Percentiles rank a stretch among this genome's conserved stretches.
Evolutionary conservation across 2,888 invertebrate genomes (phyloP).

Genomic region (Idaea straminata): DNA sequence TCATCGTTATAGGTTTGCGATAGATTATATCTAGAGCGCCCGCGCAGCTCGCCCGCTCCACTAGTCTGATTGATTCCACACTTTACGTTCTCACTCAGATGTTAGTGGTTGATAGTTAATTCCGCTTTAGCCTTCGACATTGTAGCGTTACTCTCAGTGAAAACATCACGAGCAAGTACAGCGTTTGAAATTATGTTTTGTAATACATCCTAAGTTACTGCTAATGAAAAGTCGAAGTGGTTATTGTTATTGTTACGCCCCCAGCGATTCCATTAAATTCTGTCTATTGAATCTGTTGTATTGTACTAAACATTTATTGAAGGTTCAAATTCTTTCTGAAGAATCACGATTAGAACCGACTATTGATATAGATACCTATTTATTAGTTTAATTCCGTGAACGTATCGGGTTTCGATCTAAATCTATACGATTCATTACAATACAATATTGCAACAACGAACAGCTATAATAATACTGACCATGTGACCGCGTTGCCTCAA

Average conservation of each 20-base stretch:
- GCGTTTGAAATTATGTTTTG: constrained; percentile 41
- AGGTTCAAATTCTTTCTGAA: neutral
- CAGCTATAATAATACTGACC: constrained; percentile 16
- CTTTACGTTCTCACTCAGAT: constrained; percentile 29
- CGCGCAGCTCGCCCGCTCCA: constrained; percentile 24
- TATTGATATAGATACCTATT: constrained; percentile 7
- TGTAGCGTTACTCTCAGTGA: constrained; percentile 26
- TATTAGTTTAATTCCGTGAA: neutral
- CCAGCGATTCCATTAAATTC: constrained; percentile 44
- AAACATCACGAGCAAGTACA: constrained; percentile 36
- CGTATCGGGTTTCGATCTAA: constrained; percentile 62
- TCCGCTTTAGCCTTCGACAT: constrained; percentile 13
- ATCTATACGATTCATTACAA: constrained; percentile 46
- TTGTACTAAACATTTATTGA: constrained; percentile 18
- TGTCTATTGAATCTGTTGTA: constrained; percentile 41
- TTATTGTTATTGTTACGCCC: constrained; percentile 57
- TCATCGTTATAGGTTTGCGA: constrained; percentile 33
- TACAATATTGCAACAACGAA: neutral
- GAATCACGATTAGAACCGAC: too few relatives aligned
- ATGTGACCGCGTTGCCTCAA: constrained; percentile 21
- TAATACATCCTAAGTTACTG: constrained; percentile 61
- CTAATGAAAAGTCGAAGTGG: constrained; percentile 64
- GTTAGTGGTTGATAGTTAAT: constrained; percentile 21
- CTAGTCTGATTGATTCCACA: constrained; percentile 37
- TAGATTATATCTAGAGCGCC: constrained; percentile 33